A percentile compares a stretch with the other conserved stretches of the same genome.
Evolutionary conservation across 2,113 vertebrate genomes (phyloP).

Genomic region (Zeus faber): DNA sequence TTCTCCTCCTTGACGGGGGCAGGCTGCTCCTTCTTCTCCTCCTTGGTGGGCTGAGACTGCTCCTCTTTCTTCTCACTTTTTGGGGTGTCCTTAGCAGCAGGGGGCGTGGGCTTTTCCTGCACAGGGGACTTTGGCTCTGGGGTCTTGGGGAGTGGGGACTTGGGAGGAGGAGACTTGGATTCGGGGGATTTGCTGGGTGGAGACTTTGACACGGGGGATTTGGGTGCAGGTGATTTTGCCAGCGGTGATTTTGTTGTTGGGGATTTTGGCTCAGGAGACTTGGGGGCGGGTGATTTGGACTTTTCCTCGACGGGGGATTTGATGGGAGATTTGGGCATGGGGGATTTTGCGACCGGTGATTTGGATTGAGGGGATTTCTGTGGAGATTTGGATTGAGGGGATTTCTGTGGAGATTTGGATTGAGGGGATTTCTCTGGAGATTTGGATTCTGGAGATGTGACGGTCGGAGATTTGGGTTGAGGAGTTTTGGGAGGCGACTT

Average conservation of each 20-base stretch:
- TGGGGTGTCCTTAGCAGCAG: conserved; percentile 36
- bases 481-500: conserved; percentile 57
- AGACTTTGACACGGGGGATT: conserved; percentile 18
- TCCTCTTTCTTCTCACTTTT: conserved; percentile 53
- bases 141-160: conserved; percentile 55
- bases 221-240: no score
- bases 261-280: conserved; percentile 19
- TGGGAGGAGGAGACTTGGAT: conserved; percentile 34
- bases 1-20: conserved; percentile 13
- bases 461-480: conserved; percentile 23
- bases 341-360: conserved; percentile 41
- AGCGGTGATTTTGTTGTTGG: conserved; percentile 27
- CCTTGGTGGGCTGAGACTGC: conserved; percentile 19
- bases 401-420: conserved; percentile 57
- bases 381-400: conserved; percentile 52
- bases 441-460: conserved; percentile 56
- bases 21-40: conserved; percentile 43
- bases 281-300: conserved; percentile 51
- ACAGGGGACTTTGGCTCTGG: conserved; percentile 64
- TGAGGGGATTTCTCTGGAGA: conserved; percentile 53
- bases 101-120: conserved; percentile 24
- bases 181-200: conserved; percentile 55
- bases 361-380: conserved; percentile 35
- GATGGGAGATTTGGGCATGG: neutral
- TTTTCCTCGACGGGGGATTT: conserved; percentile 39